Conservation (phyloP, 2,797 vertebrate genomes). For the Tinamus major region DNA sequence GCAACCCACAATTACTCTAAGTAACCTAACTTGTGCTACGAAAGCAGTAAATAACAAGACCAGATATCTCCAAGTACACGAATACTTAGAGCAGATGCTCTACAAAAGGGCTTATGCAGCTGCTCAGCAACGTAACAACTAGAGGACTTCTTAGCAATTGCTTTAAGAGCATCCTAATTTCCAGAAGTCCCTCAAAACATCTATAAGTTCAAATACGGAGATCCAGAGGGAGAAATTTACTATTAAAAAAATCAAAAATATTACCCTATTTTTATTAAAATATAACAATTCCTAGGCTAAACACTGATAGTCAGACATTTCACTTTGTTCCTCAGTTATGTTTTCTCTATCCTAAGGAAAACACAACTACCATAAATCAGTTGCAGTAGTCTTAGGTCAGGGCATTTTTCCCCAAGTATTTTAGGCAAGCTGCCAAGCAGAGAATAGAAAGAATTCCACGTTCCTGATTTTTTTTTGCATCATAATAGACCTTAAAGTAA, state of each 20-base stretch:
- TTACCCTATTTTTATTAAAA: not conserved
- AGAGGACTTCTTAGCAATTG: fast-evolving
- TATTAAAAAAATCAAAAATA: not conserved
- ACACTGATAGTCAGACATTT: too few relatives aligned
- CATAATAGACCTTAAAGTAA: not conserved
- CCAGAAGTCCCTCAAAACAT: not conserved
- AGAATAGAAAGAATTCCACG: not conserved
- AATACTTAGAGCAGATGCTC: not conserved
- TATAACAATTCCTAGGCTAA: not conserved
- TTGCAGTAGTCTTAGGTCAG: not conserved
- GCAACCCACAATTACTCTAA: not conserved
- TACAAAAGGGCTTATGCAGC: not conserved
- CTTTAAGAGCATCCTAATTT: not conserved
- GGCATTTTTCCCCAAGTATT: not conserved
- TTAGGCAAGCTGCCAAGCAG: not conserved
- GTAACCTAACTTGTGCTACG: not conserved
- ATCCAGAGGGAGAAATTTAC: not conserved
- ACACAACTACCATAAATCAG: not conserved
- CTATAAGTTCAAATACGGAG: not conserved
- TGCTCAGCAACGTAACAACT: fast-evolving
- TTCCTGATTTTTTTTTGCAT: not conserved
- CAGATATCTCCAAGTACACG: not conserved
- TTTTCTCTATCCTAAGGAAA: not conserved
- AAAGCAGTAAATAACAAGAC: not conserved
- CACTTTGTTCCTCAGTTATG: not conserved